Percentiles rank a stretch among this genome's conserved stretches.
phyloP scores from a whole-genome alignment of 2,113 vertebrate genomes.

The Nibea albiflora region DNA sequence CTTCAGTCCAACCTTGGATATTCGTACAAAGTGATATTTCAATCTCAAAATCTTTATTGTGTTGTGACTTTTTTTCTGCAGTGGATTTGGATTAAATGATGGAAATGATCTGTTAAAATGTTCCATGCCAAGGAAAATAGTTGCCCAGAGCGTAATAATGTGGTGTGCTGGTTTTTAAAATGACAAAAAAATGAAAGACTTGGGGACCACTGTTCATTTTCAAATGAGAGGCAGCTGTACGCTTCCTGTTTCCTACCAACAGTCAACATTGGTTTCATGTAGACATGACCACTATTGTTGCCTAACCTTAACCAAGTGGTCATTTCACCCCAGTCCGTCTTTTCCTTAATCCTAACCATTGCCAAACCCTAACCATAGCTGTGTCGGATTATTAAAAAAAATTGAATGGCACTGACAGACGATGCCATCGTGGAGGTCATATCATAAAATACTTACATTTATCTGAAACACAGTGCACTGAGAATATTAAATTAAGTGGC shows the following conservation, averaged over 20 bases:
- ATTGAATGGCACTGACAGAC: background rate
- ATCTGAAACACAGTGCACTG: background rate
- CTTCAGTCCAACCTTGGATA: background rate
- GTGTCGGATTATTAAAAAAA: too few species aligned
- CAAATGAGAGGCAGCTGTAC: background rate
- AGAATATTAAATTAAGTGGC: background rate
- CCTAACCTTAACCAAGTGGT: background rate
- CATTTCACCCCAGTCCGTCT: background rate
- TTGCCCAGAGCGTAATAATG: background rate
- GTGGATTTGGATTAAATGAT: background rate
- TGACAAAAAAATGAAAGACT: background rate
- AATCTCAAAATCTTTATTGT: background rate
- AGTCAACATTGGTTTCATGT: background rate
- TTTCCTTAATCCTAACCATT: background rate
- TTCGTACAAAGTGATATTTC: slow-evolving; percentile 8
- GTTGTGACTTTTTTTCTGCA: background rate
- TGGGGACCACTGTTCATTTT: background rate
- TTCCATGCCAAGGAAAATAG: background rate
- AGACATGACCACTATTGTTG: background rate
- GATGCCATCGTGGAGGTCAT: background rate
- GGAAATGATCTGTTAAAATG: background rate
- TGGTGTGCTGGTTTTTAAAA: background rate
- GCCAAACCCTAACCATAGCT: background rate
- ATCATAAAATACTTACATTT: background rate
- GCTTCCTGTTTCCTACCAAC: background rate